Evolutionary conservation across 2,888 invertebrate genomes (phyloP), one percentile per base, ranked within the genome.

Genomic region (Periphyllus acericola): DNA sequence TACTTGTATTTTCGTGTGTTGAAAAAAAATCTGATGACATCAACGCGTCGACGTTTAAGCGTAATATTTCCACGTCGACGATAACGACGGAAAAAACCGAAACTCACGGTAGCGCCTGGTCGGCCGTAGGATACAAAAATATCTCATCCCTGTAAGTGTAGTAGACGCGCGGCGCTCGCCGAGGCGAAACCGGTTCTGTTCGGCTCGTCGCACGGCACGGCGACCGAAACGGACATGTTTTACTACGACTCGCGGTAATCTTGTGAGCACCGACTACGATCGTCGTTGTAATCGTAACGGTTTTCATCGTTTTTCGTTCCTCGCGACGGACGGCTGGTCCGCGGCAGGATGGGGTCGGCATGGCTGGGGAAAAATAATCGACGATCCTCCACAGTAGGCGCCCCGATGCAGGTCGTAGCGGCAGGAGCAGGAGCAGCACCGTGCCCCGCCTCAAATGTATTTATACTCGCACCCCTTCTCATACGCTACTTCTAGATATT

Each of bases 381-480:
- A 76, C 68, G 52, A 84, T 78, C 68, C 46, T 83, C 36, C 36
- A 9, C 40, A 40, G 36, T 21, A 11, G 21, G 55, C 55, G 55
- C 74, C 74, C 74, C 21, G 21, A 14, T 9, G 1, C 60, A 14
- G 34, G 6, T 55, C 32, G 9, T 32, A 40, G 5, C 34, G 17
- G 66, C 36, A 32, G 29, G 6, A 21, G 9, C 21, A 40, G 5
- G 25, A 8, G 66, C 36, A 32, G 29, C 36, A 21, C 78, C 68
- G 78, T 68, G 55, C 86, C 36, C 87, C 81, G 72, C n/a, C 74
- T 80, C 72, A 17, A 87, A 81, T 87, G 87, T 81, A 87, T 87
- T 87, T 87, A 87, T 86, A 86, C 46, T 46, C 87, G 80, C 87
- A 87, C 81, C 81, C 87, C 80, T 60, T 80, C 79, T 80, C 71